These are phyloP conservation scores for Alexandromys fortis DNA, from an alignment of 2,113 vertebrate genomes.

Conservation along the genomic window DNA sequence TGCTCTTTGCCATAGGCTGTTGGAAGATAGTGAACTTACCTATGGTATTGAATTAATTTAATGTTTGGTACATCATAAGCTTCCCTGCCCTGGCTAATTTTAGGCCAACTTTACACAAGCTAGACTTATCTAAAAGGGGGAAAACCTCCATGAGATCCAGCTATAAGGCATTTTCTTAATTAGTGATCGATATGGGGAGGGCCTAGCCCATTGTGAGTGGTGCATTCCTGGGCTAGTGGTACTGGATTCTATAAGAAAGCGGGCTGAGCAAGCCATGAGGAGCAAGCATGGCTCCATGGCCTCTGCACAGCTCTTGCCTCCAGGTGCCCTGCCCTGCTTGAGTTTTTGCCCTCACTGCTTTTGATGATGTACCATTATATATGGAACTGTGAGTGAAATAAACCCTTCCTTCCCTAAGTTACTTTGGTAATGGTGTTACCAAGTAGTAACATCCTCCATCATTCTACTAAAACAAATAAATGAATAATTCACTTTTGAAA, in stretches of 20 bases:
- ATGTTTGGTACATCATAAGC: neutral
- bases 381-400: neutral
- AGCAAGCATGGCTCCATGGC: neutral
- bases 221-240: neutral
- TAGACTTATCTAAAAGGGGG: neutral
- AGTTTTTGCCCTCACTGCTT: neutral
- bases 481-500: neutral
- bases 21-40: neutral
- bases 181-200: neutral
- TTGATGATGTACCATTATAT: neutral
- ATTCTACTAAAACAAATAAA: neutral
- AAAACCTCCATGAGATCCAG: neutral
- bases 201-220: neutral
- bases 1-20: neutral
- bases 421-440: neutral
- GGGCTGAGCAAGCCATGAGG: neutral
- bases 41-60: neutral
- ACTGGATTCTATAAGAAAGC: neutral
- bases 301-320: neutral
- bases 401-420: neutral
- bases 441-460: neutral
- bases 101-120: neutral
- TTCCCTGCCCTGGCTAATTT: neutral
- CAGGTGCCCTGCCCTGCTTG: neutral
- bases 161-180: neutral